Evolutionary conservation across 2,113 vertebrate species (phyloP).

Genomic region (Archilochus colubris): DNA sequence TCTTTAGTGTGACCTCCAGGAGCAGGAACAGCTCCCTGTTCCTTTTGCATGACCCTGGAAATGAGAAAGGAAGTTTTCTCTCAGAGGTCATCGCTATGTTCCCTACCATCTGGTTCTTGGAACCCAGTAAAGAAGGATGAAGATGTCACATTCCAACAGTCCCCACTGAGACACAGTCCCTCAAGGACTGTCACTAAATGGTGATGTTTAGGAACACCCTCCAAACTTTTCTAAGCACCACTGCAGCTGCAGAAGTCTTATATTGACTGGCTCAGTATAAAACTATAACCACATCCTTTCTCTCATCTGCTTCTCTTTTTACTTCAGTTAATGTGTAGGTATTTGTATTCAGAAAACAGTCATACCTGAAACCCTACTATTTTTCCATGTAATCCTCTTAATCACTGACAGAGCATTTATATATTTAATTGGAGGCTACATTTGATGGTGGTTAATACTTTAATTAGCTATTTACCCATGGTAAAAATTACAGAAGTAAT

Average conservation of each 20-base stretch:
- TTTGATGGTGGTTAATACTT: conserved; percentile 69
- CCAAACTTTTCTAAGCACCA: not conserved
- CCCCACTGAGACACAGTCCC: not conserved
- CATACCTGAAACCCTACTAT: conserved; percentile 12
- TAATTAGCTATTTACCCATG: conserved; percentile 76
- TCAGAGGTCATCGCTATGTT: conserved; percentile 1
- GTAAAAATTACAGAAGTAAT: conserved; percentile 74
- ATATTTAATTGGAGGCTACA: conserved; percentile 64
- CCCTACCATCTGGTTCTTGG: conserved; percentile 40
- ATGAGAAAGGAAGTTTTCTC: conserved; percentile 17
- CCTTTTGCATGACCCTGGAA: not conserved
- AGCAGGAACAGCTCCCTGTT: not conserved
- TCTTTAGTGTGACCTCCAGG: not conserved
- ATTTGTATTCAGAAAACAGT: conserved; percentile 18
- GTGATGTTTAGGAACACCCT: conserved; percentile 14
- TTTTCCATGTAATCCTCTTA: conserved; percentile 66
- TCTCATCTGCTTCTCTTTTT: not conserved
- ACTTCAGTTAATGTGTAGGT: not conserved
- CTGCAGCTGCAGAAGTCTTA: not conserved
- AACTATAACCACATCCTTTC: not conserved
- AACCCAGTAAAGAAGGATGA: not conserved
- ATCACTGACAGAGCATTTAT: conserved; percentile 52
- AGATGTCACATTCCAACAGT: not conserved
- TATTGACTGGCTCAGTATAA: not conserved
- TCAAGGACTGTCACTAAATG: not conserved